A percentile compares a stretch with the other conserved stretches of the same genome.
Conservation (phyloP, 2,113 vertebrate genomes). For the Pantherophis guttatus region DNA sequence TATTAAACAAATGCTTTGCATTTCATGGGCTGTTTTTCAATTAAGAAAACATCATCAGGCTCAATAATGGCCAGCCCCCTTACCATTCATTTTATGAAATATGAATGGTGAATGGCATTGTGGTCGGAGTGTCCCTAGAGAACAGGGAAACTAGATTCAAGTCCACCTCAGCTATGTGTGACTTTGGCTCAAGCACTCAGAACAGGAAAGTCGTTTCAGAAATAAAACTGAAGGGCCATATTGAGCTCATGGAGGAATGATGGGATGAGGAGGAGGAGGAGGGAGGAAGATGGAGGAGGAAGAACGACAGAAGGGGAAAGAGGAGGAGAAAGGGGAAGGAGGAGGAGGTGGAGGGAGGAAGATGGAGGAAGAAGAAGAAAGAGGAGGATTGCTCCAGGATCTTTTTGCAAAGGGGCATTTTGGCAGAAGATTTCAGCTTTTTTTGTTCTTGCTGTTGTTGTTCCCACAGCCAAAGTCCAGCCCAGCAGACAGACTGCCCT, state of each 20-base stretch:
- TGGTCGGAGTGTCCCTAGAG: background rate
- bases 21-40: constrained; percentile 44
- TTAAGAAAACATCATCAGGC: constrained; percentile 22
- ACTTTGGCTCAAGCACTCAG: background rate
- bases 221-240: background rate
- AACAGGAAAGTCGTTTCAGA: background rate
- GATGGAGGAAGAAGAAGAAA: background rate
- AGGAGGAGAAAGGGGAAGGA: background rate
- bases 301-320: background rate
- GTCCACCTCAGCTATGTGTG: background rate
- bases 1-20: constrained; percentile 24
- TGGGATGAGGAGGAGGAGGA: background rate
- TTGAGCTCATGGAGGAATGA: background rate
- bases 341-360: background rate
- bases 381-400: background rate
- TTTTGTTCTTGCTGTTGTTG: background rate
- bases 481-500: background rate
- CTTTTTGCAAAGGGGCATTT: background rate
- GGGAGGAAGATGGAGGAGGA: no score
- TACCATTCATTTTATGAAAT: constrained; percentile 23
- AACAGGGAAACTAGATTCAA: background rate
- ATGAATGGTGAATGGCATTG: background rate
- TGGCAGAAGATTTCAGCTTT: background rate
- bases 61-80: constrained; percentile 15
- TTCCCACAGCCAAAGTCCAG: background rate